Base-by-base conservation (phyloP, 1,140 invertebrate species). In the Drosophila quadrilineata region DNA sequence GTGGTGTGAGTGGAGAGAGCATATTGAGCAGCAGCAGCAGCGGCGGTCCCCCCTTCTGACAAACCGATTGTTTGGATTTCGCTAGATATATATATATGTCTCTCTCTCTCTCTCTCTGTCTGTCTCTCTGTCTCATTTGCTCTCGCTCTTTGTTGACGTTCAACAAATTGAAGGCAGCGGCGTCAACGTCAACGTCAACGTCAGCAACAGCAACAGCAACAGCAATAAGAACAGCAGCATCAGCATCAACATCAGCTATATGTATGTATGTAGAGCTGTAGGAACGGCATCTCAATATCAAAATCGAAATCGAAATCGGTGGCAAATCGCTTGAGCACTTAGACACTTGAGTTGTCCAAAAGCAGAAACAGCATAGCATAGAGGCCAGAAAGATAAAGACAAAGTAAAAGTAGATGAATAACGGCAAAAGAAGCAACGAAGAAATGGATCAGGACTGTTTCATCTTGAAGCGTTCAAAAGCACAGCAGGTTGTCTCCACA, bases 261-360 rank as follows among this genome's bases (percentile, higher is more conserved):
- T n/a, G n/a, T n/a, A n/a, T n/a, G n/a, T n/a, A n/a, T n/a, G n/a
- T 14, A 3, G 21, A 43, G 10, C 40, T 8, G 16, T 41, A 49
- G 4, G 19, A 35, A 19, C 54, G 38, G 46, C 54, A 43, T 24
- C n/a, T n/a, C 46, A 50, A 46, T 38, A 36, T 53, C 16, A 35
- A 45, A 72, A 36, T 26, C 49, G 40, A 56, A 48, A 58, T 58
- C 60, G 56, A 33, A 48, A 59, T 36, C 50, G 64, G 49, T 36
- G 35, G 56, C 63, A 63, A 63, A 60, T 71, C 69, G 43, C 50
- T 24, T 46, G 76, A 75, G 76, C 76, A 80, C 76, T 80, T 80
- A 80, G 76, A 80, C 76, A 84, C 77, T 84, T 84, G 77, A 84
- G 73, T 84, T 84, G 69, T 74, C 77, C 69, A 84, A 84, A 73